Evolutionary conservation across 2,113 vertebrate species (phyloP).

Genomic region (Callithrix jacchus): DNA sequence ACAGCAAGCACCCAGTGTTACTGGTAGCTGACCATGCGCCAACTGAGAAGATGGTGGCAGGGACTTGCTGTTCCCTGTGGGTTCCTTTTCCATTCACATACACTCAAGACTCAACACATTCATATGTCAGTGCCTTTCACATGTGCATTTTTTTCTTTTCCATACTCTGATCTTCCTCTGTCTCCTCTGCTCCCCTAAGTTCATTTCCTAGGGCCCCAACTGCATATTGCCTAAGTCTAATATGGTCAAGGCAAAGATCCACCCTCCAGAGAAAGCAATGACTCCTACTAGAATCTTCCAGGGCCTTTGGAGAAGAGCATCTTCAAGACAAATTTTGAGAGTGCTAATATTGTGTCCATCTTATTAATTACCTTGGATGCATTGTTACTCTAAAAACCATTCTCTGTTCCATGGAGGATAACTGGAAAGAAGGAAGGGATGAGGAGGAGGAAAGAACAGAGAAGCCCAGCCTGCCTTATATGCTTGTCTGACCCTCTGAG

Average conservation of each 20-base stretch:
- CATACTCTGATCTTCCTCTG: neutral
- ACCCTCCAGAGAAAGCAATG: neutral
- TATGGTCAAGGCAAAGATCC: neutral
- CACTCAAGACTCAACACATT: neutral
- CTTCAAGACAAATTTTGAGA: neutral
- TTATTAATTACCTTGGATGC: neutral
- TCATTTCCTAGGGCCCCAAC: neutral
- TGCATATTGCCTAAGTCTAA: neutral
- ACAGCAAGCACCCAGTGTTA: neutral
- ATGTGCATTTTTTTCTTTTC: neutral
- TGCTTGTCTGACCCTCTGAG: fast-evolving
- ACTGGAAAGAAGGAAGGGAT: neutral
- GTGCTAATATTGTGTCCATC: too few species aligned
- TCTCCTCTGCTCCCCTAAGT: neutral
- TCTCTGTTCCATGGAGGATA: neutral
- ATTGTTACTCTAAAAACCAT: neutral
- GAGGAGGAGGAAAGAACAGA: fast-evolving
- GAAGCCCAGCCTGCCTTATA: neutral
- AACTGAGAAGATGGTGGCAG: fast-evolving
- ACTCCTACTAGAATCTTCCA: neutral
- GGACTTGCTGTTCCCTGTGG: neutral
- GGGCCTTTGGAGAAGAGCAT: neutral
- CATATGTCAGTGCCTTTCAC: neutral
- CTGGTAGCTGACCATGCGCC: neutral
- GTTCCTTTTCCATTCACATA: neutral